Evolutionary conservation across 2,888 invertebrate species (phyloP).

Genomic region (Metacarcinus magister): DNA sequence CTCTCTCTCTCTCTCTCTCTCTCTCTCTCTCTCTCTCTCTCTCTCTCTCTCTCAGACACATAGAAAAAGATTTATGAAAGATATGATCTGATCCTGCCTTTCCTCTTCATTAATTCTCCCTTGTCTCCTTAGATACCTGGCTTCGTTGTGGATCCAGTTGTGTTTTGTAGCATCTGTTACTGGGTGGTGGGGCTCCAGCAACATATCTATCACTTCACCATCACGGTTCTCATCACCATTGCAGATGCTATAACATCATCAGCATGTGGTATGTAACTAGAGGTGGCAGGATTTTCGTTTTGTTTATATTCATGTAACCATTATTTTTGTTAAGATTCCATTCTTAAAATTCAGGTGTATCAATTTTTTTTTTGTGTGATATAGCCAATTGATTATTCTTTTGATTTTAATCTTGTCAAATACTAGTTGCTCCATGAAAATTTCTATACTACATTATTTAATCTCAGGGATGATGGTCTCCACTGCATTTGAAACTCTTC

Average conservation of each 20-base stretch:
- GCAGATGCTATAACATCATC: slow-evolving; percentile 93
- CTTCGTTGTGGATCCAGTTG: slow-evolving; percentile 91
- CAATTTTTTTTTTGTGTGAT: background rate
- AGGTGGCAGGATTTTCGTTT: background rate
- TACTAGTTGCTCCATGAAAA: background rate
- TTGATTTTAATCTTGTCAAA: background rate
- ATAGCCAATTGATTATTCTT: background rate
- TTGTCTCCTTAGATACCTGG: slow-evolving; percentile 90
- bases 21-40: background rate
- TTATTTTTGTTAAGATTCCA: background rate
- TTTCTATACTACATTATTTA: slow-evolving; percentile 46
- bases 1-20: too few species aligned
- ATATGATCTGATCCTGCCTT: background rate
- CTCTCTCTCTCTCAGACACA: background rate
- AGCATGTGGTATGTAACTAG: slow-evolving; percentile 89
- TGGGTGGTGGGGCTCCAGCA: slow-evolving; percentile 92
- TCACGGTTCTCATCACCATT: slow-evolving; percentile 89
- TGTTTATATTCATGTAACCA: slow-evolving; percentile 46
- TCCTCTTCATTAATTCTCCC: background rate
- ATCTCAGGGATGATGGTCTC: slow-evolving; percentile 92
- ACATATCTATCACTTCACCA: slow-evolving; percentile 89
- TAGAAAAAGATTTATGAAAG: background rate
- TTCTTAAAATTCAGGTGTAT: background rate
- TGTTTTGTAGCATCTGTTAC: slow-evolving; percentile 93
- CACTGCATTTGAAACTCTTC: slow-evolving; percentile 91